phyloP scores from a whole-genome alignment of 2,888 invertebrate species.

The Resseliella maxima region DNA sequence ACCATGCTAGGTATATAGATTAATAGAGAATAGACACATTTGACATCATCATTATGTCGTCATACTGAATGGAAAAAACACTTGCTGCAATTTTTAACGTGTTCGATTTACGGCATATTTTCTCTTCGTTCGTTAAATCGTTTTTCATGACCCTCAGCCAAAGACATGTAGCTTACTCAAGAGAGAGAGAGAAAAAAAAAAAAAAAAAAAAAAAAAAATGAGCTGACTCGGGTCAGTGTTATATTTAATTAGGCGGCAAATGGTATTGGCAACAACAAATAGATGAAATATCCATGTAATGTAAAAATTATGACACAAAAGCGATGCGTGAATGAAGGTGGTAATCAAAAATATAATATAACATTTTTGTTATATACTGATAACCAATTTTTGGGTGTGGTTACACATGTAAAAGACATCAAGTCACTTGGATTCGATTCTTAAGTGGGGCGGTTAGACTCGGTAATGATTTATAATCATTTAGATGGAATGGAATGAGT shows the following conservation, averaged over 20 bases:
- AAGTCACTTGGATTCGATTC: background rate
- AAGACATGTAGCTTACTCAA: no score
- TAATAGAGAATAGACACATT: background rate
- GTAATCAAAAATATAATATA: conserved; percentile 25
- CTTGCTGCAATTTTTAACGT: conserved; percentile 33
- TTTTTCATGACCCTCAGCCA: conserved; percentile 17
- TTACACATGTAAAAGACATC: conserved; percentile 34
- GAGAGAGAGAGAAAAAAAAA: no score
- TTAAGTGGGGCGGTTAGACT: background rate
- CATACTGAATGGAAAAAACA: background rate
- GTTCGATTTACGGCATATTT: conserved; percentile 37
- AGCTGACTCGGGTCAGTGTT: conserved; percentile 9
- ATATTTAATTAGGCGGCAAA: conserved; percentile 14
- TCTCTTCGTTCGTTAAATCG: background rate
- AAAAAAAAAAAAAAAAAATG: background rate
- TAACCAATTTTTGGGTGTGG: conserved; percentile 47
- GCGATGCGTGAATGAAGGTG: background rate
- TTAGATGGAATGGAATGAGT: background rate
- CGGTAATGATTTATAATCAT: conserved; percentile 22
- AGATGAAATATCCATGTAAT: background rate
- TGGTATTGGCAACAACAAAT: background rate
- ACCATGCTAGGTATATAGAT: no score
- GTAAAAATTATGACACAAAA: background rate
- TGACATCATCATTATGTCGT: conserved; percentile 41
- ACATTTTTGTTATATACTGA: background rate